A percentile compares a stretch with the other conserved stretches of the same genome.
Conservation (phyloP, 2,888 invertebrate species). For the Helleia helle region DNA sequence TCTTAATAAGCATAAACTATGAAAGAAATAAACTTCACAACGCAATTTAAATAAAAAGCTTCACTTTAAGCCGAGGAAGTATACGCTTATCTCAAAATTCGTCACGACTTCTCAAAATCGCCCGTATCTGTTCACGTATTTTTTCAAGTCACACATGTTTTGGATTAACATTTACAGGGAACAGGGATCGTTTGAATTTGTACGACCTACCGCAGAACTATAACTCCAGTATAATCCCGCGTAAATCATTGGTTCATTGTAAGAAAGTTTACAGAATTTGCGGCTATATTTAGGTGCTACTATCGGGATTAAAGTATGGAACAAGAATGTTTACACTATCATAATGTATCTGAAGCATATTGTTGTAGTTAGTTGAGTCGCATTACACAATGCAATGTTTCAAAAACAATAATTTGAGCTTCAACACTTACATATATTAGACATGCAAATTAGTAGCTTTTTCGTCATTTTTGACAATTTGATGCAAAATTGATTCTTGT, state of each 20-base stretch:
- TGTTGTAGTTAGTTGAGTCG: too few relatives aligned
- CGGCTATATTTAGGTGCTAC: constrained; percentile 21
- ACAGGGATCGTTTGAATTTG: constrained; percentile 49
- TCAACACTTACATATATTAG: too few relatives aligned
- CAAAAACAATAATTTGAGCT: too few relatives aligned
- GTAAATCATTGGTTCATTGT: constrained; percentile 55
- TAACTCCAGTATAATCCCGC: constrained; percentile 54
- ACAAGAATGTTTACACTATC: neutral
- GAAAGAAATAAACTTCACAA: too few relatives aligned
- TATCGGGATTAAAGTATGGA: neutral
- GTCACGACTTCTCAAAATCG: constrained; percentile 56
- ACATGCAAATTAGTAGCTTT: too few relatives aligned
- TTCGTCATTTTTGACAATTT: too few relatives aligned
- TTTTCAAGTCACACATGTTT: constrained; percentile 67
- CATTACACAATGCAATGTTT: too few relatives aligned
- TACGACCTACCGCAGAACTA: constrained; percentile 63
- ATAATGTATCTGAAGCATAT: neutral
- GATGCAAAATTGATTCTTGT: too few relatives aligned
- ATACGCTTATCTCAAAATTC: constrained; percentile 3
- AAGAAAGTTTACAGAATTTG: constrained; percentile 30
- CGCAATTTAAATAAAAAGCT: too few relatives aligned
- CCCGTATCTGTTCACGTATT: constrained; percentile 49
- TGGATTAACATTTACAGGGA: constrained; percentile 69
- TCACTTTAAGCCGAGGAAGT: neutral
- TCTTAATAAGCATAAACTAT: too few relatives aligned